A percentile compares a stretch with the other conserved stretches of the same genome.
Conservation (phyloP, 2,113 vertebrate species). For the Ceuthmochares aereus region DNA sequence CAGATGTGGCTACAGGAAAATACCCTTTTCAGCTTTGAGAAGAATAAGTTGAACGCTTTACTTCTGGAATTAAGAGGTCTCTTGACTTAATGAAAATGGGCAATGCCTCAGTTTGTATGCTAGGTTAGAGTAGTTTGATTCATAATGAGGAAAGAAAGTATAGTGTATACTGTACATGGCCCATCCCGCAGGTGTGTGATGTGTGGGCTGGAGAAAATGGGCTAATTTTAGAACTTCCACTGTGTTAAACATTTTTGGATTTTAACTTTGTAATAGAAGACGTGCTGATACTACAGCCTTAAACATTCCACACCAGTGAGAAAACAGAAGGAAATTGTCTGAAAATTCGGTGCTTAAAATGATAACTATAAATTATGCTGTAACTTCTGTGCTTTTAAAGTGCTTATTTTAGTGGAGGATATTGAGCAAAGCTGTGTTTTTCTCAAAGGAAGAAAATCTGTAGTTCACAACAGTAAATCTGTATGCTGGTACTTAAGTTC, state of each 20-base stretch:
- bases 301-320: constrained; percentile 47
- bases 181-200: constrained; percentile 17
- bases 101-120: not conserved
- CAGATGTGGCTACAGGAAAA: not conserved
- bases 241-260: constrained; percentile 54
- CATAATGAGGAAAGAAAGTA: constrained; percentile 22
- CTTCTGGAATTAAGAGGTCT: constrained; percentile 28
- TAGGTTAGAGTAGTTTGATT: constrained; percentile 1
- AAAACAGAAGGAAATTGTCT: constrained; percentile 42
- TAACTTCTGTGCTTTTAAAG: constrained; percentile 22
- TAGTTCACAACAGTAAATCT: constrained; percentile 27
- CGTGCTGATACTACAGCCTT: constrained; percentile 34
- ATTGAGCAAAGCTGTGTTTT: not conserved
- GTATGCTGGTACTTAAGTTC: not conserved
- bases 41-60: not conserved
- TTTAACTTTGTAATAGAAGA: constrained; percentile 54
- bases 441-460: constrained; percentile 29
- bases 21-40: not conserved
- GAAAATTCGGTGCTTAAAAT: constrained; percentile 42
- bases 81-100: constrained; percentile 25
- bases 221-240: constrained; percentile 60
- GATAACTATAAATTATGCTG: constrained; percentile 51
- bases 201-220: not conserved
- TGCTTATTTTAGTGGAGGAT: not conserved
- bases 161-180: not conserved